Base-by-base conservation (phyloP, 2,888 invertebrate genomes). In the Phalangium opilio region DNA sequence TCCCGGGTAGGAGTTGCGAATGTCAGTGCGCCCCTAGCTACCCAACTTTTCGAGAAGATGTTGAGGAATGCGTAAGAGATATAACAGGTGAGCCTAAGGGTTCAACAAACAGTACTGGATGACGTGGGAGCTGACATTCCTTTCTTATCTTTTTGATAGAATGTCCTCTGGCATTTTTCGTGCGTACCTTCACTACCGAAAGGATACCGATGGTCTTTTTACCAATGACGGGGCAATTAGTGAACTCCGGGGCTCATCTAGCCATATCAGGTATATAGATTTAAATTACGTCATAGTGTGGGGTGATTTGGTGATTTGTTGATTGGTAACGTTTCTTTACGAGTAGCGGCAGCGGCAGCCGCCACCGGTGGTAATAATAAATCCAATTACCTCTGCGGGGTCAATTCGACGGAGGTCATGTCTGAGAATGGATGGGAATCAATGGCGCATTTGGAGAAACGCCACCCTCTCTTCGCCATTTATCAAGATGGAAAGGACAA, bases 181-280 rank as follows among this genome's bases (percentile, higher is more conserved):
- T 79, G 8, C 20, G 54, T 12, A 78, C 78, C 41, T 71, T 74
- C 47, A 72, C 73, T 21, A 68, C 76, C 41, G 85, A 86, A 65
- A 78, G 77, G 62, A 83, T 87, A 58, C 87, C 87, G 18, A 83
- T 83, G 64, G 82, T 87, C 17, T 85, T 81, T 65, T 70, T 87
- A 56, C 87, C 87, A 15, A 70, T 83, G 53, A 80, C 81, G 62
- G 84, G 84, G 39, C 86, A 86, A 70, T 83, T 87, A 58, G 81
- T 87, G 58, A 81, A 87, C 68, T 86, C 86, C 1, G 83, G 84
- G 55, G 79, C 79, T 59, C 84, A 86, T 70, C 84, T 87, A 62
- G 78, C 76, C 59, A 81, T 87, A 66, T 73, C 79, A 67, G 81
- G 82, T 81, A 67, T 17, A 10, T 17, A 27, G 27, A 27, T 7